Conservation (phyloP, 2,888 invertebrate genomes). For the Poecilobothrus nobilitatus region DNA sequence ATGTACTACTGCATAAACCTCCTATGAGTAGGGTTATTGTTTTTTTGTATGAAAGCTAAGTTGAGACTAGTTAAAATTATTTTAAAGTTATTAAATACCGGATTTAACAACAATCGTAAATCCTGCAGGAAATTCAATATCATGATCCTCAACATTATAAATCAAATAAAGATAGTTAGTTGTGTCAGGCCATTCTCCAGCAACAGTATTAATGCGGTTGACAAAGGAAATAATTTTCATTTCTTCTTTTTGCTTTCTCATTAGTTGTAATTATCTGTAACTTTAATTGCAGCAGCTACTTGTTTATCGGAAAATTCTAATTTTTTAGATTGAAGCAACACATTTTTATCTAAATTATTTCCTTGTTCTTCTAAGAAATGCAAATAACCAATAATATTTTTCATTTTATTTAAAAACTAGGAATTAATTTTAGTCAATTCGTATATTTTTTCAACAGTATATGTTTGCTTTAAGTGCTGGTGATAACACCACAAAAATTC, state of each 20-base stretch:
- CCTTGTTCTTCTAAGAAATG: conserved; percentile 56
- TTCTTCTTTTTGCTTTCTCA: conserved; percentile 68
- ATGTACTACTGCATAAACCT: too few species aligned
- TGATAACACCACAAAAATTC: conserved; percentile 94
- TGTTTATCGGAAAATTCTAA: conserved; percentile 96
- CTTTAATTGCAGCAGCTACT: conserved; percentile 78
- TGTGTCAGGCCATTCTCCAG: conserved; percentile 97
- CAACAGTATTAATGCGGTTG: conserved; percentile 98
- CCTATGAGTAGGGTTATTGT: too few species aligned
- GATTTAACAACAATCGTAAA: conserved; percentile 87
- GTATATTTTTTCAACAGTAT: conserved; percentile 76
- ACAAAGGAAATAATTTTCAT: conserved; percentile 73
- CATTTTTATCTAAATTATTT: conserved; percentile 52
- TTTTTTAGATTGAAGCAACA: conserved; percentile 73
- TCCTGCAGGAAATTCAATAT: conserved; percentile 70
- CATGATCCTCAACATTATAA: conserved; percentile 80
- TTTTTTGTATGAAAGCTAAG: too few species aligned
- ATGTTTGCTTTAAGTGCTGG: conserved; percentile 80
- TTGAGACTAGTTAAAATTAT: too few species aligned
- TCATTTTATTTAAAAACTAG: conserved; percentile 95
- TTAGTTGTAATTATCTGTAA: conserved; percentile 78
- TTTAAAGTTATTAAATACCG: not conserved
- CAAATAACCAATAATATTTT: conserved; percentile 75
- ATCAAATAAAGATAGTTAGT: conserved; percentile 99
- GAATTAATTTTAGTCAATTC: conserved; percentile 90